phyloP scores from a whole-genome alignment of 2,113 vertebrate species.

The Lycaon pictus region DNA sequence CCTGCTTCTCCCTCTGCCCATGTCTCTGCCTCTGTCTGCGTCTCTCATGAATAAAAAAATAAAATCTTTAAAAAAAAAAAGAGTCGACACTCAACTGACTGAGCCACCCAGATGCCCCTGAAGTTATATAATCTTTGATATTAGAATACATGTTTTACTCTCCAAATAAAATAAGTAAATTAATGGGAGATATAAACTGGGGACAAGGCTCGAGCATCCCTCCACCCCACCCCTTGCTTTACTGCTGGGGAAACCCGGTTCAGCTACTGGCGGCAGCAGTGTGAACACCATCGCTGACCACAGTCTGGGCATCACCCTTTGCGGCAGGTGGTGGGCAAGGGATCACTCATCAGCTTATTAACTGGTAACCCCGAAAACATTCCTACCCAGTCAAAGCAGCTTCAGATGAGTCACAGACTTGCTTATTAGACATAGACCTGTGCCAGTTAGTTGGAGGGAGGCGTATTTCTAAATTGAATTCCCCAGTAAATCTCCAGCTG shows the following conservation, averaged over 20 bases:
- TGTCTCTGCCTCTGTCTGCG: background rate
- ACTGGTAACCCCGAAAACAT: background rate
- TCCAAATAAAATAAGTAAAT: background rate
- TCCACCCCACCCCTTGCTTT: background rate
- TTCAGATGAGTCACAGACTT: background rate
- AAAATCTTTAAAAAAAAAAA: background rate
- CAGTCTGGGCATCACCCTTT: background rate
- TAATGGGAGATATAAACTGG: background rate
- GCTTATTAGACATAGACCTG: background rate
- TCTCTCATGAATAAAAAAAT: background rate
- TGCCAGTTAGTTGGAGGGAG: background rate
- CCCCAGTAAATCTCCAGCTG: background rate
- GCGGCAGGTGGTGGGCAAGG: background rate
- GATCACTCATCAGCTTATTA: accelerated
- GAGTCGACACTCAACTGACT: no score
- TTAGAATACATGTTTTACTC: background rate
- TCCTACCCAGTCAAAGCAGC: background rate
- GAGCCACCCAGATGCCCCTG: no score
- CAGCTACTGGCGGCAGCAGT: accelerated
- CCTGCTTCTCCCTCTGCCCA: background rate
- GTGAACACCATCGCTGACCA: no score
- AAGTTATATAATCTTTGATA: no score
- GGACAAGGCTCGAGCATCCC: background rate
- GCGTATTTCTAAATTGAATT: background rate
- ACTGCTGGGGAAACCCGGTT: background rate